Base-by-base conservation (phyloP, 92 coral and sea anemone species). In the Muricea muricata region DNA sequence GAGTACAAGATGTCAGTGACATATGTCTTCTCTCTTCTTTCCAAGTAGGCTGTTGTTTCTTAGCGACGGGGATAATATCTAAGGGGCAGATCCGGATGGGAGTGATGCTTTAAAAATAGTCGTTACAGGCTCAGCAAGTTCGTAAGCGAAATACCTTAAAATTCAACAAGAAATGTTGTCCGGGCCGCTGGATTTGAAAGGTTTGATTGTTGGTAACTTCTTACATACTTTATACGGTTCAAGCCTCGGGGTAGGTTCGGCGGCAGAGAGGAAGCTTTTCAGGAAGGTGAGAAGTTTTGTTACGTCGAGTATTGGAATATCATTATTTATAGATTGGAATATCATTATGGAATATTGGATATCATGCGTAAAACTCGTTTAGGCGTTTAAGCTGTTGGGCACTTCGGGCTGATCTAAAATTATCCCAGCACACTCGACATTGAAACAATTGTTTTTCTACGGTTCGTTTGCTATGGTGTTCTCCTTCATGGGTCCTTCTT, bases 401-500 rank as follows among this genome's bases (percentile, higher is more conserved):
- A 78, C 73, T 39, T 79, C 80, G 47, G 33, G 25, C 30, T 77
- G 45, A 57, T 29, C 30, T 75, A 75, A 20, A 35, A 18, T 65
- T 69, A 39, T 83, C 18, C 85, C 88, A 47, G 76, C 81, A 15
- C 82, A 66, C 60, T 67, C 81, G 18, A 78, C 40, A 8, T 54
- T 55, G 57, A 73, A 73, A 45, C 13, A 13, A 2, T 80, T 46
- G 40, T 24, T 17, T 46, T 84, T 84, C 37, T 6, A 80, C 26
- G 76, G 48, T 29, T 48, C 78, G 25, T 81, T 81, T 17, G 88
- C 65, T 88, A 83, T 83, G 47, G 40, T 30, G 65, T 82, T 86
- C 67, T 84, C 33, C 85, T 67, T 40, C 85, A 66, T 79, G 81
- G 82, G 21, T 88, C 88, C 39, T 73, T 78, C 75, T 37, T 88